Base-by-base conservation (phyloP, 1,140 invertebrate species). In the Apis dorsata region DNA sequence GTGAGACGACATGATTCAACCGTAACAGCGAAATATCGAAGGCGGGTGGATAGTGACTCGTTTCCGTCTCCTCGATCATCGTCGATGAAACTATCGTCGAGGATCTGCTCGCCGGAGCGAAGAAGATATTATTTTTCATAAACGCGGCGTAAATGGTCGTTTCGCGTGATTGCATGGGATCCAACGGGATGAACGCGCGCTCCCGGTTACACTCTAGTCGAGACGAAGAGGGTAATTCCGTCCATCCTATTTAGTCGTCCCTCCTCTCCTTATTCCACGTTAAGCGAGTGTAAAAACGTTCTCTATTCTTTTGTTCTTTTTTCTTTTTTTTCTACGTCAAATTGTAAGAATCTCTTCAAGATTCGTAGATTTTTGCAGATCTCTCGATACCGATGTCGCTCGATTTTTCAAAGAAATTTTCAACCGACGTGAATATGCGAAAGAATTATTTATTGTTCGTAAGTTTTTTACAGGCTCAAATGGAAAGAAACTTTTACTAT, bases 61-160 rank as follows among this genome's bases (percentile, higher is more conserved):
- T 55, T 68, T 59, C 66, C 59, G 34, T 74, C 81, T 84, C 71
- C 62, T 79, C 62, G 82, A 87, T 80, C 82, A 78, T 74, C 69
- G 24, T 15, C 15, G 28, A 53, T 24, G 66, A 60, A 74, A 82
- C 68, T 44, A 34, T 59, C 80, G 19, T 0, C 34, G 24, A 17
- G 44, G 44, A 83, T 73, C 63, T 51, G 34, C 7, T 44, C 44
- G 57, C 76, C 55, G 57, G 44, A 74, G 66, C 34, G 34, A 44
- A 24, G 63, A 78, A 65, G 83, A 72, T 90, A 90, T 90, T 88
- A 91, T 89, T 90, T 91, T 91, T 90, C 90, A 91, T 91, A 89
- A 89, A 84, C 78, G 83, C 65, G 81, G 73, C 87, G 57, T 84
- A 85, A 86, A 87, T 70, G 88, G 72, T 69, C 88, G 78, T 90